These are phyloP conservation scores for Pycnonotus jocosus DNA, from an alignment of 2,113 vertebrate species.

Conservation along the genomic window DNA sequence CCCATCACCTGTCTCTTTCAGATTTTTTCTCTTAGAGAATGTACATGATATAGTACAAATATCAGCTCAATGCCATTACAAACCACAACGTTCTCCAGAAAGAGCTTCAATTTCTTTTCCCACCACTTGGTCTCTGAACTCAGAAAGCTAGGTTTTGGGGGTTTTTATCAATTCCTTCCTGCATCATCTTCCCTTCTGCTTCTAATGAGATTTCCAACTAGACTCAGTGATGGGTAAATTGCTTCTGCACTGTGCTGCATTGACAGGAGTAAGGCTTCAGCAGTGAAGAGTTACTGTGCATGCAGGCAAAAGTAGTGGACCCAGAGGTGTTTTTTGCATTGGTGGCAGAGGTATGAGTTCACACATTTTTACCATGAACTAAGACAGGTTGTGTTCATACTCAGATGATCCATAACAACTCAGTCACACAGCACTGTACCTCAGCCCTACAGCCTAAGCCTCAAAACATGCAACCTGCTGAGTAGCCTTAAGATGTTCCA, in stretches of 20 bases:
- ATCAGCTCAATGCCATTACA: neutral
- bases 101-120: neutral
- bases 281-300: neutral
- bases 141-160: neutral
- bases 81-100: neutral
- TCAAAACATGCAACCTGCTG: neutral
- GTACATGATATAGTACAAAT: neutral
- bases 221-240: neutral
- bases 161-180: neutral
- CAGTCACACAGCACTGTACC: neutral
- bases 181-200: neutral
- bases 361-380: neutral
- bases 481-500: neutral
- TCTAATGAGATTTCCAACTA: neutral
- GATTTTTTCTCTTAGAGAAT: neutral
- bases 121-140: neutral
- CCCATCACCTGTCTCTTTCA: neutral
- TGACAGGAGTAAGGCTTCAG: neutral
- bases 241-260: neutral
- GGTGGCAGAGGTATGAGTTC: neutral
- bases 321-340: neutral
- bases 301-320: neutral
- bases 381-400: neutral
- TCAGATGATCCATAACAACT: neutral
- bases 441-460: neutral